These are phyloP conservation scores for Cosmopolites sordidus DNA, from an alignment of 2,888 invertebrate genomes.

Conservation along the genomic window DNA sequence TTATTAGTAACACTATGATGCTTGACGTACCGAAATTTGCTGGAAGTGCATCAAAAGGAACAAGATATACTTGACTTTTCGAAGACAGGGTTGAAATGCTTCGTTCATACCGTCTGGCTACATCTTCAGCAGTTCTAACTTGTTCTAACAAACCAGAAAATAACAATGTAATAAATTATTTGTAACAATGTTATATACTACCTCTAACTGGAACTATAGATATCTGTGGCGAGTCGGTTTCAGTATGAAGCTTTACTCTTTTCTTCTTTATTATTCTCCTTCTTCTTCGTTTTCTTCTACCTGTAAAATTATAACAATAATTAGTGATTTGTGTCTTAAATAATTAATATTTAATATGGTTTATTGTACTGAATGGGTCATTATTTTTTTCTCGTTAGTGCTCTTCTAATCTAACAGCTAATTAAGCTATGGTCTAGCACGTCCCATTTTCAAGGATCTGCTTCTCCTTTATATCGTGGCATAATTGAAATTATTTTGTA, in stretches of 20 bases:
- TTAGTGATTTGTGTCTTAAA: too few relatives aligned
- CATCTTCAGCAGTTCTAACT: conserved; percentile 21
- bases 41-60: conserved; percentile 23
- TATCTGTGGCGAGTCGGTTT: background rate
- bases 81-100: conserved; percentile 18
- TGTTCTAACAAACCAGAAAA: conserved; percentile 10
- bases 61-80: conserved; percentile 22
- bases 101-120: conserved; percentile 21
- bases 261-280: conserved; percentile 2
- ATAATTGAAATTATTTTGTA: too few relatives aligned
- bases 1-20: too few relatives aligned
- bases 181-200: background rate
- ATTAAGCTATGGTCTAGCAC: too few relatives aligned
- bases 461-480: too few relatives aligned
- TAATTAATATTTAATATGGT: too few relatives aligned
- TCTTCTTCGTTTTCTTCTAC: conserved; percentile 5
- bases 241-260: background rate
- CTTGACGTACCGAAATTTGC: conserved; percentile 22
- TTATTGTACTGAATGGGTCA: too few relatives aligned
- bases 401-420: too few relatives aligned
- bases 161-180: background rate
- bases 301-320: background rate
- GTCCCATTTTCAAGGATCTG: too few relatives aligned
- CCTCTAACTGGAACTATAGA: conserved; percentile 4
- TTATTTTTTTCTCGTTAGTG: too few relatives aligned